phyloP scores from a whole-genome alignment of 2,888 invertebrate species.

The Xestia c-nigrum region DNA sequence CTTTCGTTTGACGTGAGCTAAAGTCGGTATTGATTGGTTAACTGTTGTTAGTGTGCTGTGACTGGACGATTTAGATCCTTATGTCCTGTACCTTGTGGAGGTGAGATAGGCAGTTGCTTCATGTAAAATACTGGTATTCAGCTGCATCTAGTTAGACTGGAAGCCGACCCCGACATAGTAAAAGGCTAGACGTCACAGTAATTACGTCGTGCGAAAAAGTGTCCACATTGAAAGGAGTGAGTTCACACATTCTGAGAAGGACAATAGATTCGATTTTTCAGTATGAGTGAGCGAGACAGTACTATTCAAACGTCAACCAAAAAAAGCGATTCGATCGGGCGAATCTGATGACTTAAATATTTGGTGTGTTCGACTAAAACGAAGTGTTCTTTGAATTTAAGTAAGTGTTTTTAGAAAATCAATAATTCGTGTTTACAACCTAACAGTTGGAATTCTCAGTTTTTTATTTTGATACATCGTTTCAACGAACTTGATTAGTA shows the following conservation, averaged over 20 bases:
- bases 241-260: neutral
- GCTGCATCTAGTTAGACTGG: neutral
- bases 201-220: neutral
- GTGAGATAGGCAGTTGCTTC: neutral
- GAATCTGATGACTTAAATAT: neutral
- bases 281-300: neutral
- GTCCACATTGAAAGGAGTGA: neutral
- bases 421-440: conserved; percentile 13
- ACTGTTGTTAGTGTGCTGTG: conserved; percentile 26
- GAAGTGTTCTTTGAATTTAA: conserved; percentile 8
- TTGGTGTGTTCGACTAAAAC: neutral
- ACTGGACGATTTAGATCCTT: neutral
- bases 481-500: neutral
- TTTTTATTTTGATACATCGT: conserved; percentile 8
- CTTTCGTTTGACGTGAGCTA: conserved; percentile 52
- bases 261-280: neutral
- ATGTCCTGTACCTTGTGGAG: neutral
- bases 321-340: neutral
- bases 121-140: neutral
- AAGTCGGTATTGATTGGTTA: conserved; percentile 48
- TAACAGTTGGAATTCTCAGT: conserved; percentile 1
- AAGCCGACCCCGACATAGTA: neutral
- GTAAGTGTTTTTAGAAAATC: conserved; percentile 7
- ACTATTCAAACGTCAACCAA: neutral
- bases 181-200: neutral